A percentile compares a stretch with the other conserved stretches of the same genome.
Evolutionary conservation across 2,888 invertebrate species (phyloP).

Genomic region (Thyatira batis): DNA sequence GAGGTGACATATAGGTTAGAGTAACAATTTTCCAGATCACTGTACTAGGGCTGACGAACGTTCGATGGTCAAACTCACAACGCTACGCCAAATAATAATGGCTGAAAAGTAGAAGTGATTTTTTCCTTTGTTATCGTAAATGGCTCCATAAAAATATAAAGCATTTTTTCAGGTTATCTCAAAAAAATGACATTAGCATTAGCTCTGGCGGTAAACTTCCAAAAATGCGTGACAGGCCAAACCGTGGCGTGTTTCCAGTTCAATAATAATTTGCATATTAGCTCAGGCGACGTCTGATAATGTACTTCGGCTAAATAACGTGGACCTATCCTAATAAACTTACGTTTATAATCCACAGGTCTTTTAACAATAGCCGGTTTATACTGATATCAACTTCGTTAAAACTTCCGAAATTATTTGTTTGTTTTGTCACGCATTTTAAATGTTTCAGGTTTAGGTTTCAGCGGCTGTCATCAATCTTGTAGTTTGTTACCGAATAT

Average conservation of each 20-base stretch:
- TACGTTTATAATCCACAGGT: constrained; percentile 16
- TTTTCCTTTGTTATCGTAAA: too few species aligned
- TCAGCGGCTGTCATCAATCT: background rate
- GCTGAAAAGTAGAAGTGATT: too few species aligned
- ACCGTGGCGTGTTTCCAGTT: constrained; percentile 25
- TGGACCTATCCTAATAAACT: background rate
- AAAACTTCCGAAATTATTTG: background rate
- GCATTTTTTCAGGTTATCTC: too few species aligned
- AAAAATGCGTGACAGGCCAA: constrained; percentile 18
- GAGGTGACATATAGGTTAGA: background rate
- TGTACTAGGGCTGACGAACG: too few species aligned
- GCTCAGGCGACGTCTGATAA: constrained; percentile 20
- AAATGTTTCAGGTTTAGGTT: background rate
- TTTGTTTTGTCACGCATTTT: background rate
- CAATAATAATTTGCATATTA: constrained; percentile 27
- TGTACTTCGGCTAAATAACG: constrained; percentile 7
- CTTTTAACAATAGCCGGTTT: constrained; percentile 21
- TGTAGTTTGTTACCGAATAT: background rate
- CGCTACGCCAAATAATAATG: too few species aligned
- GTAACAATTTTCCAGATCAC: background rate
- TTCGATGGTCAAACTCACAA: too few species aligned
- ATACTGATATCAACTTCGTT: background rate
- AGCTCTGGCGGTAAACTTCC: constrained; percentile 6
- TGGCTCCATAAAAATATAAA: background rate
- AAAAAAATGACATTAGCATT: too few species aligned